Percentiles rank a stretch among this genome's conserved stretches.
Evolutionary conservation across 2,113 vertebrate species (phyloP).

Genomic region (Sporophila hypoxantha): DNA sequence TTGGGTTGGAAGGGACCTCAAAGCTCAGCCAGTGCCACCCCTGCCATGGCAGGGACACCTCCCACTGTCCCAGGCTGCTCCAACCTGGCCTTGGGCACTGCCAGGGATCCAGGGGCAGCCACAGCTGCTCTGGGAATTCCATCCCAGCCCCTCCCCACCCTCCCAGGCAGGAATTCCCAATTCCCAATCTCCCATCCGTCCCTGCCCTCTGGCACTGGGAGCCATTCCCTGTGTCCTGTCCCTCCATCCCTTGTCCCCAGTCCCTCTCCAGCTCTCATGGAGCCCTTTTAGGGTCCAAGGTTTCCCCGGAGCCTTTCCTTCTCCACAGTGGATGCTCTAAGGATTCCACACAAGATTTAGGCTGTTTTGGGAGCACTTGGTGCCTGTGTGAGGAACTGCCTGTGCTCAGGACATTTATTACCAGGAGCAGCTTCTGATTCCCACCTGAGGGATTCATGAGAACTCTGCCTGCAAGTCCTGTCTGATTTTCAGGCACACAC

Average conservation of each 20-base stretch:
- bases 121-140: neutral
- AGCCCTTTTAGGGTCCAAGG: neutral
- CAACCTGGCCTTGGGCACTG: neutral
- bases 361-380: neutral
- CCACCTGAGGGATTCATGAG: accelerated
- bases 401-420: neutral
- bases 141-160: neutral
- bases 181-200: neutral
- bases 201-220: neutral
- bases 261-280: neutral
- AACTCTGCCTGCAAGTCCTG: accelerated
- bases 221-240: neutral
- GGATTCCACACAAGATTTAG: accelerated
- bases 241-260: neutral
- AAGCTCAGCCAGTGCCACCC: neutral
- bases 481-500: no score
- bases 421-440: neutral
- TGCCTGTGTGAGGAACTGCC: neutral
- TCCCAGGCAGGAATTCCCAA: neutral
- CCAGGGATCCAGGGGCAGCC: neutral
- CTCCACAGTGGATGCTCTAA: neutral
- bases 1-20: neutral
- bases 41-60: neutral
- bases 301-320: neutral
- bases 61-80: neutral